Percentiles rank a stretch among this genome's conserved stretches.
These are phyloP conservation scores for Lepus oiostolus DNA, from an alignment of 2,797 vertebrate genomes.

Conservation along the genomic window DNA sequence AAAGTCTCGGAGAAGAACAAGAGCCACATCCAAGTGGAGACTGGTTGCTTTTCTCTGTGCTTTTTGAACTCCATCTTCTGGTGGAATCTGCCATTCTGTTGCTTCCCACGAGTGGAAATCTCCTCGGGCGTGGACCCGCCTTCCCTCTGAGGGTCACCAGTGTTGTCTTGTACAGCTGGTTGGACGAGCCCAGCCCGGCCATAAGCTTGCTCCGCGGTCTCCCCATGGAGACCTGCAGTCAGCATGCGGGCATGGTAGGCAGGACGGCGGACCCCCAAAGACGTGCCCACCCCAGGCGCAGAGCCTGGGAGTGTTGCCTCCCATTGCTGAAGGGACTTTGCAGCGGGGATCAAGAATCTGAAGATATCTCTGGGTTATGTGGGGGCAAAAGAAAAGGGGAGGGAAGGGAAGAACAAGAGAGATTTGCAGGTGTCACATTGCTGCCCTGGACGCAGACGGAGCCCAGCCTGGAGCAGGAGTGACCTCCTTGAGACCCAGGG, in stretches of 20 bases:
- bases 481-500: no score
- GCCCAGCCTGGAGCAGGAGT: no score
- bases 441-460: no score
- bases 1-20: background rate
- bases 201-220: accelerated
- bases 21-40: background rate
- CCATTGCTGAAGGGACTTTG: background rate
- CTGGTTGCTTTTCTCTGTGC: background rate
- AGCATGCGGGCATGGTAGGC: accelerated
- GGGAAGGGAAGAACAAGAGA: background rate
- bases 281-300: accelerated
- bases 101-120: accelerated
- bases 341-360: background rate
- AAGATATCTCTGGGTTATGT: background rate
- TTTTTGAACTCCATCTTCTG: background rate
- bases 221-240: no score
- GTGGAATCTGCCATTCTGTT: background rate
- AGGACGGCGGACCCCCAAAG: background rate
- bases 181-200: background rate
- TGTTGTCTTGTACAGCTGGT: background rate
- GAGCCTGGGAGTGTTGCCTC: background rate
- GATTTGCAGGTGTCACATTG: no score
- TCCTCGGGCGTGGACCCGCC: accelerated
- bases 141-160: background rate
- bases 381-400: background rate